These are phyloP conservation scores for Esperia sulphurella DNA, from an alignment of 2,888 invertebrate species.

Conservation along the genomic window DNA sequence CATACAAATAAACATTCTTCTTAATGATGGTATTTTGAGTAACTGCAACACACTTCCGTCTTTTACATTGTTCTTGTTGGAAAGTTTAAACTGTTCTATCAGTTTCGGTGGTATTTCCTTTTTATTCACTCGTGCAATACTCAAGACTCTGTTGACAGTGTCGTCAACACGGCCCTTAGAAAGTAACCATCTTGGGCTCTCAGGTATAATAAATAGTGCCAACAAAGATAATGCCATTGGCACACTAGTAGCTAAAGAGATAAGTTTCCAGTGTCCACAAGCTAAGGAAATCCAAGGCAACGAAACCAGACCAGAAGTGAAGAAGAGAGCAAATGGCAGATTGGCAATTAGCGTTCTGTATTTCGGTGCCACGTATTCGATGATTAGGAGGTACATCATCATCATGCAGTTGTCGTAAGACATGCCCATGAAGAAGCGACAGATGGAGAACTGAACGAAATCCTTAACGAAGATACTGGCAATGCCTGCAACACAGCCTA, in stretches of 20 bases:
- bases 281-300: conserved; percentile 57
- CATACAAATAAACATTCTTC: conserved; percentile 41
- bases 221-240: conserved; percentile 44
- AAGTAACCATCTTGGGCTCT: conserved; percentile 59
- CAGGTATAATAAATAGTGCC: conserved; percentile 48
- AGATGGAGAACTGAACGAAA: conserved; percentile 41
- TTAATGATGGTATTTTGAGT: conserved; percentile 37
- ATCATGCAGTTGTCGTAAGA: conserved; percentile 61
- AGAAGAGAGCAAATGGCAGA: conserved; percentile 51
- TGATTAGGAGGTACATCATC: conserved; percentile 49
- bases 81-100: conserved; percentile 41
- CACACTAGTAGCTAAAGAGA: conserved; percentile 48
- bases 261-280: conserved; percentile 50
- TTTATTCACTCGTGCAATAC: conserved; percentile 44
- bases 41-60: conserved; percentile 34
- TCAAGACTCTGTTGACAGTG: conserved; percentile 38
- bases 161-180: conserved; percentile 50
- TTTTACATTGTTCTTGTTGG: conserved; percentile 17
- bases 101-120: conserved; percentile 36
- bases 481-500: conserved; percentile 47
- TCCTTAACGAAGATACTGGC: conserved; percentile 38
- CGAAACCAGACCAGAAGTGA: conserved; percentile 29
- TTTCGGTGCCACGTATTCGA: conserved; percentile 57
- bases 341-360: conserved; percentile 55
- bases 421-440: conserved; percentile 56